phyloP scores from a whole-genome alignment of 2,113 vertebrate genomes.

The Elaphurus davidianus region DNA sequence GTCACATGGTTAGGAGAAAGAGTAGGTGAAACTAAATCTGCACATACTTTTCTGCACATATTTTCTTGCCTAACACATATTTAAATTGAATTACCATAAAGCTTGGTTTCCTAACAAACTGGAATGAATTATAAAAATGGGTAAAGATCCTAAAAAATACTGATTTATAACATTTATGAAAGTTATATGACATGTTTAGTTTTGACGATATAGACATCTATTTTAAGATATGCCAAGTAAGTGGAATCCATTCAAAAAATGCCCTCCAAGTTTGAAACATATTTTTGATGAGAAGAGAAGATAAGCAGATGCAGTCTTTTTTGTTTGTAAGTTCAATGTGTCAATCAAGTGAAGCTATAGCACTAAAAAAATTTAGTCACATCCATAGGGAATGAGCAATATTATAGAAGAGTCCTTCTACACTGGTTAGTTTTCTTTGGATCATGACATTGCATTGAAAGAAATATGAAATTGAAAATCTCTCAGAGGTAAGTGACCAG shows the following conservation, averaged over 20 bases:
- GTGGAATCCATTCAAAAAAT: not conserved
- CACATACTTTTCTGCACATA: not conserved
- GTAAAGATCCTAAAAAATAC: not conserved
- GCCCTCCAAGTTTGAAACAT: not conserved
- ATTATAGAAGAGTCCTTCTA: not conserved
- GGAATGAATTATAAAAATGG: not conserved
- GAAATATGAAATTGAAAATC: not conserved
- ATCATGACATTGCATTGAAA: not conserved
- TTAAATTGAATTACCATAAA: constrained; percentile 25
- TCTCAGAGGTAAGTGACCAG: not conserved
- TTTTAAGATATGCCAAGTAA: constrained; percentile 3
- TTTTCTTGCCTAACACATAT: not conserved
- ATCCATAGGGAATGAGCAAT: not conserved
- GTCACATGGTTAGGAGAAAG: not conserved
- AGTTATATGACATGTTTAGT: not conserved
- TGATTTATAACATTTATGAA: not conserved
- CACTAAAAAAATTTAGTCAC: not conserved
- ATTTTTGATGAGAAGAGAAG: not conserved
- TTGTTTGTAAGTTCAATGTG: not conserved
- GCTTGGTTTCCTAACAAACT: not conserved
- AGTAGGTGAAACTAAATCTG: not conserved
- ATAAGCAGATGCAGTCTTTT: not conserved
- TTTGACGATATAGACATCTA: not conserved
- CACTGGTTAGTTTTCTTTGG: not conserved
- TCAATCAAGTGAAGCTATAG: not conserved